These are phyloP conservation scores for Eupithecia inturbata DNA, from an alignment of 2,888 invertebrate species.

Conservation along the genomic window DNA sequence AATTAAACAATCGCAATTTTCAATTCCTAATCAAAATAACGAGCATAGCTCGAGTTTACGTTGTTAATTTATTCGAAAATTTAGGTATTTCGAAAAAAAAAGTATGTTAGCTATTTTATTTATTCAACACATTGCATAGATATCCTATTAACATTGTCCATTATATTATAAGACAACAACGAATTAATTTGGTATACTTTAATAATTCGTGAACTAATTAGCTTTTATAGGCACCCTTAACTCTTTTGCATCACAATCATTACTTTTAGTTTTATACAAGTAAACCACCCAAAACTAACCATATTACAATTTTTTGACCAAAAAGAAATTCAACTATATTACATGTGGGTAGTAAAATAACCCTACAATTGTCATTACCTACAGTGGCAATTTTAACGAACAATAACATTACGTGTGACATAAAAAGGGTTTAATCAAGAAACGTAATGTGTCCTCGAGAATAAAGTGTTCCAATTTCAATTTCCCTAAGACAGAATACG, in stretches of 20 bases:
- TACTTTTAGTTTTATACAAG: background rate
- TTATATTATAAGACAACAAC: background rate
- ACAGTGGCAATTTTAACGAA: constrained; percentile 22
- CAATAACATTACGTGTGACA: constrained; percentile 45
- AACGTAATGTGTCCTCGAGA: constrained; percentile 62
- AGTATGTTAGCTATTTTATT: constrained; percentile 21
- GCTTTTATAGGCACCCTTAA: background rate
- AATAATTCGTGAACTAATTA: background rate
- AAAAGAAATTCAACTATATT: too few species aligned
- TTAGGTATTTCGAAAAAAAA: constrained; percentile 23
- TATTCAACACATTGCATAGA: constrained; percentile 12
- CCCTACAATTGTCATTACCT: background rate
- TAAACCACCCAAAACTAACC: background rate
- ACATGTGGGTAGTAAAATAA: background rate
- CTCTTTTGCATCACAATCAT: background rate
- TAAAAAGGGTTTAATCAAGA: constrained; percentile 71
- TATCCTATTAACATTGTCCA: background rate
- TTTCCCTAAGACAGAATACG: constrained; percentile 75
- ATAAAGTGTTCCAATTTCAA: constrained; percentile 73
- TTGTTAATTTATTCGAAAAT: constrained; percentile 29
- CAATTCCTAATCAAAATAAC: constrained; percentile 40
- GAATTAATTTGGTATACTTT: background rate
- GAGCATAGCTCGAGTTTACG: constrained; percentile 42
- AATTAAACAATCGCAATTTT: constrained; percentile 38
- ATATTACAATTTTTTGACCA: too few species aligned